Evolutionary conservation across 2,113 vertebrate genomes (phyloP).

Genomic region (Sclerurus mexicanus): DNA sequence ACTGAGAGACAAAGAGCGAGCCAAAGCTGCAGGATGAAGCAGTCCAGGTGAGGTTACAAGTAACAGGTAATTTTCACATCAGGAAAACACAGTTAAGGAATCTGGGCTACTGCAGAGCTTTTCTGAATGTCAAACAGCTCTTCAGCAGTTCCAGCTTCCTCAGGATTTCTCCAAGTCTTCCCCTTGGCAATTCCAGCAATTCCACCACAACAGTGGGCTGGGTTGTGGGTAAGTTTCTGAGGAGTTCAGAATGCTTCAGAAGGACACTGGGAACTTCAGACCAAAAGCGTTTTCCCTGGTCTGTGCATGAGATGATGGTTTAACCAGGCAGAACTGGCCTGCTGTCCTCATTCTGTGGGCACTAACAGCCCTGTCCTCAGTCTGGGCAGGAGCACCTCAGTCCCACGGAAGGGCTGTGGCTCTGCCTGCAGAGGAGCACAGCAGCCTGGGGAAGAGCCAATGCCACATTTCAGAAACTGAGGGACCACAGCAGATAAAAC

Average conservation of each 20-base stretch:
- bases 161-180: neutral
- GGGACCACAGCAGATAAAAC: neutral
- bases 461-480: rapidly evolving
- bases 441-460: neutral
- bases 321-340: neutral
- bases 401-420: neutral
- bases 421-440: neutral
- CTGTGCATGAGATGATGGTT: neutral
- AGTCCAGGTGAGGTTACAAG: neutral
- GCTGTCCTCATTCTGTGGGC: neutral
- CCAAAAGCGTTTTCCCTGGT: neutral
- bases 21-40: neutral
- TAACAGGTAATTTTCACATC: neutral
- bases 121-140: neutral
- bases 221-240: neutral
- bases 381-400: neutral
- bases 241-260: rapidly evolving
- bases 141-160: neutral
- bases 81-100: neutral
- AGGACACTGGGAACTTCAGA: neutral
- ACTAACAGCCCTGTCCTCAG: neutral
- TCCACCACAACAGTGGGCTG: neutral
- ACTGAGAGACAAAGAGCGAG: neutral
- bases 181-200: neutral
- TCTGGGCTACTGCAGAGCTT: neutral